A percentile compares a stretch with the other conserved stretches of the same genome.
Evolutionary conservation across 1,140 invertebrate species (phyloP).

Genomic region (Aphaenogaster ashmeadi): DNA sequence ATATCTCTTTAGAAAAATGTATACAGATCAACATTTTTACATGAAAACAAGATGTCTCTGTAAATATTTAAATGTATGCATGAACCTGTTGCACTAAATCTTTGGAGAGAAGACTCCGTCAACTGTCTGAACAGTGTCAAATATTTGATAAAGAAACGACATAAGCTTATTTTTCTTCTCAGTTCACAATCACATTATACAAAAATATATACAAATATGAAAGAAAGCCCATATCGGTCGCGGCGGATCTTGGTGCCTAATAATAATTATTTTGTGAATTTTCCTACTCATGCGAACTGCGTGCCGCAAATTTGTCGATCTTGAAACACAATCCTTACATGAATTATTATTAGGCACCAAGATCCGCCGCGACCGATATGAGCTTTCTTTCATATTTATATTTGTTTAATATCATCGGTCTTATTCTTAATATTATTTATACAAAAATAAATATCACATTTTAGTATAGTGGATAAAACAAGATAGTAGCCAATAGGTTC

Average conservation of each 20-base stretch:
- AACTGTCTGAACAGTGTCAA: neutral
- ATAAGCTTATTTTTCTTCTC: neutral
- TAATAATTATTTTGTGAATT: too few relatives aligned
- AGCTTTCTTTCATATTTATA: too few relatives aligned
- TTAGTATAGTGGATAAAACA: neutral
- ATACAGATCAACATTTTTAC: neutral
- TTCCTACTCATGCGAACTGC: too few relatives aligned
- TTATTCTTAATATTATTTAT: neutral
- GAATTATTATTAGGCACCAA: too few relatives aligned
- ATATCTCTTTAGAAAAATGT: conserved; percentile 1
- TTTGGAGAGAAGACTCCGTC: neutral
- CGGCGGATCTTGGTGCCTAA: too few relatives aligned
- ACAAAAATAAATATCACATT: neutral
- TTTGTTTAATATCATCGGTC: too few relatives aligned
- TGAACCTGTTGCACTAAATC: conserved; percentile 17
- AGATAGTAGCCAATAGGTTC: neutral
- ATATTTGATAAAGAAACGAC: conserved; percentile 6
- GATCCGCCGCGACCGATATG: too few relatives aligned
- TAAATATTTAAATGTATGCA: conserved; percentile 29
- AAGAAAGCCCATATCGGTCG: too few relatives aligned
- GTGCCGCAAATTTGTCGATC: too few relatives aligned
- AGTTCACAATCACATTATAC: neutral
- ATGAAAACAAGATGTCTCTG: neutral
- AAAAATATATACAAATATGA: neutral
- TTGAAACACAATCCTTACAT: too few relatives aligned